These are phyloP conservation scores for Daubentonia madagascariensis DNA, from an alignment of 2,113 vertebrate species.

Conservation along the genomic window DNA sequence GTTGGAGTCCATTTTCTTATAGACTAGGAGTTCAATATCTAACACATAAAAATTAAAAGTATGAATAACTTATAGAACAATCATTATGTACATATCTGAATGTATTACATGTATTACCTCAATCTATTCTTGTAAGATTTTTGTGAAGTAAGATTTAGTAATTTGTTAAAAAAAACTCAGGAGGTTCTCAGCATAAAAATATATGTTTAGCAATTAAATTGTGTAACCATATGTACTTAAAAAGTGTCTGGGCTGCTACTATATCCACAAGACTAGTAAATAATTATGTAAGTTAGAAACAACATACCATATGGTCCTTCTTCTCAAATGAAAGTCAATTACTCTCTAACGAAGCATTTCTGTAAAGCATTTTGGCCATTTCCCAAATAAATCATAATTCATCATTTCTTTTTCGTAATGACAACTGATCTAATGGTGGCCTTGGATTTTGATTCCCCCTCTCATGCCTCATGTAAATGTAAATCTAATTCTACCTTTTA, in stretches of 20 bases:
- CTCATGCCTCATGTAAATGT: not conserved
- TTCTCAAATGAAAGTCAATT: conserved; percentile 6
- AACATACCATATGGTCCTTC: not conserved
- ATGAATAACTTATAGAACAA: not conserved
- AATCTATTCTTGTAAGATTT: not conserved
- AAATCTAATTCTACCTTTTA: not conserved
- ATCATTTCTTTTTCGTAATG: not conserved
- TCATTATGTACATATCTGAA: not conserved
- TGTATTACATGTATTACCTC: not conserved
- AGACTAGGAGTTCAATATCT: not conserved
- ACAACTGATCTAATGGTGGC: not conserved
- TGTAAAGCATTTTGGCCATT: not conserved
- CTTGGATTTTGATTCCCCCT: not conserved
- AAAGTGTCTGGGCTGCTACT: not conserved
- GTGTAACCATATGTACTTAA: not conserved
- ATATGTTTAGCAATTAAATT: not conserved
- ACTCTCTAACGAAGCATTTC: not conserved
- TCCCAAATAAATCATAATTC: not conserved
- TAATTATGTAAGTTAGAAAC: conserved; percentile 6
- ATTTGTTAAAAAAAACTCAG: not conserved
- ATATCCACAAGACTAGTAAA: not conserved
- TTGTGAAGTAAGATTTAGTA: not conserved
- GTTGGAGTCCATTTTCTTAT: not conserved
- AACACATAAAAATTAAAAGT: not conserved
- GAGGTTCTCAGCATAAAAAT: not conserved